These are phyloP conservation scores for Sympetrum striolatum DNA, from an alignment of 2,888 invertebrate genomes.

Conservation along the genomic window DNA sequence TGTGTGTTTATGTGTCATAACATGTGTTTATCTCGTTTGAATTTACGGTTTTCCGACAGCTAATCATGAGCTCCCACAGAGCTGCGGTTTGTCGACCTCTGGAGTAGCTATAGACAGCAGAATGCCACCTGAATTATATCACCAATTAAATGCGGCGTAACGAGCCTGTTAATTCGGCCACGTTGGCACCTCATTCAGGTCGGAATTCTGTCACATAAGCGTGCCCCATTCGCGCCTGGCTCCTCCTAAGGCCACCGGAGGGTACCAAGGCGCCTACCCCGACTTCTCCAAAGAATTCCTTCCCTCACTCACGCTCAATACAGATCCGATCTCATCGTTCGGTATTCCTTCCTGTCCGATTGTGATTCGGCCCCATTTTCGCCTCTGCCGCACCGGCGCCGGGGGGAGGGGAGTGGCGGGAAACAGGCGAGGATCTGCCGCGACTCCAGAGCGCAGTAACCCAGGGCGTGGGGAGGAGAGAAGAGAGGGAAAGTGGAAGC, in stretches of 20 bases:
- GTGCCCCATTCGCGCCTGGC: no score
- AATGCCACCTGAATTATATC: no score
- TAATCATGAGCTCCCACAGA: no score
- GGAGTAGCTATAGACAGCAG: no score
- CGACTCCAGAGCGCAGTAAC: slow-evolving; percentile 17
- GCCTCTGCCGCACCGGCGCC: neutral
- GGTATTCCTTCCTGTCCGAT: neutral
- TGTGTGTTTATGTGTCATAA: no score
- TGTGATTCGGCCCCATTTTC: neutral
- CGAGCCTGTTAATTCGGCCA: no score
- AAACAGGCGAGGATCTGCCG: neutral
- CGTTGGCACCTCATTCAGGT: no score
- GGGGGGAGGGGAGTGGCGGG: neutral
- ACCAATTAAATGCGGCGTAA: no score
- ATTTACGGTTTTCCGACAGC: no score
- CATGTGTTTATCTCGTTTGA: no score
- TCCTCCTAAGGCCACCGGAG: neutral
- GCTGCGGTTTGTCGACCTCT: no score
- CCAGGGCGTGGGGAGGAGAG: neutral
- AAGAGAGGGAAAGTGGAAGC: neutral
- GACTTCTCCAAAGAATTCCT: neutral
- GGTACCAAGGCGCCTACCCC: neutral
- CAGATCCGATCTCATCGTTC: neutral
- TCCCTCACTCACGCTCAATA: neutral
- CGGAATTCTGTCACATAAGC: no score